Percentiles rank a stretch among this genome's conserved stretches.
Conservation (phyloP, 1,140 invertebrate genomes). For the Ceratosolen fusciceps region DNA sequence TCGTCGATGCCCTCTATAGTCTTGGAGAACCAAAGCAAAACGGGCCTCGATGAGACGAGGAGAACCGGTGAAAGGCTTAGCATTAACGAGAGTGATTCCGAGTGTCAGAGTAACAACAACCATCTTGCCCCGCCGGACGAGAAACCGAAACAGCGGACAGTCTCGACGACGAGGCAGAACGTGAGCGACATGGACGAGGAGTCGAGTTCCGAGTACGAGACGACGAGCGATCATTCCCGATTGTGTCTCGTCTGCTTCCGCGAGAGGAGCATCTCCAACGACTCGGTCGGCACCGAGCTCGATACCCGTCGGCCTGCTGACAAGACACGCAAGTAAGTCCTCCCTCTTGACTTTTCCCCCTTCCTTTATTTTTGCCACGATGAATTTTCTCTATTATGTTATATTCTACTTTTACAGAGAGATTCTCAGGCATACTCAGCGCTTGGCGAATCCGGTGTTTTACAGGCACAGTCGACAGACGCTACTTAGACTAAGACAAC, state of each 20-base stretch:
- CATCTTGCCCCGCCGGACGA: constrained; percentile 10
- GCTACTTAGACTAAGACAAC: constrained; percentile 87
- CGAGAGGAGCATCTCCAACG: constrained; percentile 53
- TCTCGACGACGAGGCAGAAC: constrained; percentile 39
- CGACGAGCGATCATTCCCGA: constrained; percentile 57
- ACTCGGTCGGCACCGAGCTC: constrained; percentile 50
- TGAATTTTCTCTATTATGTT: too few species aligned
- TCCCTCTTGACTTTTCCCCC: too few species aligned
- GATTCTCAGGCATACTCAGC: constrained; percentile 77
- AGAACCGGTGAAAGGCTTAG: constrained; percentile 14
- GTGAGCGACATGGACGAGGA: constrained; percentile 65
- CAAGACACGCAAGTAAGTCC: constrained; percentile 62
- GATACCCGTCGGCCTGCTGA: constrained; percentile 50
- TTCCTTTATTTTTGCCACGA: too few species aligned
- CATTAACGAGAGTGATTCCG: constrained; percentile 33
- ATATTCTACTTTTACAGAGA: constrained; percentile 62
- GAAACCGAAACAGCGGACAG: constrained; percentile 36
- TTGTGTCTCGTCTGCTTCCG: constrained; percentile 65
- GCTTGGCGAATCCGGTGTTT: constrained; percentile 79
- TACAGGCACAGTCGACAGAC: constrained; percentile 78
- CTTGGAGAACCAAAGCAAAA: constrained; percentile 55
- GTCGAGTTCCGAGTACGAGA: constrained; percentile 60
- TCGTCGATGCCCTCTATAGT: constrained; percentile 53
- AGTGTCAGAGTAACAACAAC: neutral
- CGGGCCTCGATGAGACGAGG: neutral